phyloP scores from a whole-genome alignment of 64 coral and sea anemone genomes.

The Stylophora pistillata region DNA sequence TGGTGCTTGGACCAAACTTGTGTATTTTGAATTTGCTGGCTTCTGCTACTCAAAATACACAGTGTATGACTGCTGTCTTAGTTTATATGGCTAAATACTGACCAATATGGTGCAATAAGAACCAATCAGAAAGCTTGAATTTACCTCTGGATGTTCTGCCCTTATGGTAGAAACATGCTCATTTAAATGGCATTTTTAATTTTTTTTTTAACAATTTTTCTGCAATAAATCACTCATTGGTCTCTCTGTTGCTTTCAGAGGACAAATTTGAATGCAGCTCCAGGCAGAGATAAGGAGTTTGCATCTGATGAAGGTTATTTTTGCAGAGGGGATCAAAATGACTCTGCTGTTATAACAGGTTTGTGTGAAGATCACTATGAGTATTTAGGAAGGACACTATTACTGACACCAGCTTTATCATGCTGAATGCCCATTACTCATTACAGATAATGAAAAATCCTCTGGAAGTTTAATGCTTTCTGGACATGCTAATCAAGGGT shows the following conservation, averaged over 20 bases:
- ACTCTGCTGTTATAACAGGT: constrained; percentile 30
- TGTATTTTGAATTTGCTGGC: no score
- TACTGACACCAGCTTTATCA: no score
- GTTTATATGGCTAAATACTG: neutral
- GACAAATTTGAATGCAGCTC: constrained; percentile 33
- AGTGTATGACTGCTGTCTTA: neutral
- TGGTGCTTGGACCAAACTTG: no score
- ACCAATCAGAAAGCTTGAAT: no score
- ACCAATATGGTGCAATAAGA: no score
- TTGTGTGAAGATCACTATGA: neutral
- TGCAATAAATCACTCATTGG: neutral
- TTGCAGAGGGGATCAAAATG: constrained; percentile 7
- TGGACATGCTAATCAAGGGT: no score
- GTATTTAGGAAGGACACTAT: no score
- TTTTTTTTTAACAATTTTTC: neutral
- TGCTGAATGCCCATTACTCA: no score
- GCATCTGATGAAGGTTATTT: neutral
- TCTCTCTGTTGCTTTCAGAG: constrained; percentile 2
- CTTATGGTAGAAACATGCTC: neutral
- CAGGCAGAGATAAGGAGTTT: constrained; percentile 33
- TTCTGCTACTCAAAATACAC: no score
- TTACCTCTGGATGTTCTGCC: no score
- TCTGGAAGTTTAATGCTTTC: no score
- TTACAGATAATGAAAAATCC: no score
- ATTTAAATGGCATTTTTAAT: neutral